A percentile compares a stretch with the other conserved stretches of the same genome.
These are phyloP conservation scores for Acleris emargana DNA, from an alignment of 2,888 invertebrate genomes.

Conservation along the genomic window DNA sequence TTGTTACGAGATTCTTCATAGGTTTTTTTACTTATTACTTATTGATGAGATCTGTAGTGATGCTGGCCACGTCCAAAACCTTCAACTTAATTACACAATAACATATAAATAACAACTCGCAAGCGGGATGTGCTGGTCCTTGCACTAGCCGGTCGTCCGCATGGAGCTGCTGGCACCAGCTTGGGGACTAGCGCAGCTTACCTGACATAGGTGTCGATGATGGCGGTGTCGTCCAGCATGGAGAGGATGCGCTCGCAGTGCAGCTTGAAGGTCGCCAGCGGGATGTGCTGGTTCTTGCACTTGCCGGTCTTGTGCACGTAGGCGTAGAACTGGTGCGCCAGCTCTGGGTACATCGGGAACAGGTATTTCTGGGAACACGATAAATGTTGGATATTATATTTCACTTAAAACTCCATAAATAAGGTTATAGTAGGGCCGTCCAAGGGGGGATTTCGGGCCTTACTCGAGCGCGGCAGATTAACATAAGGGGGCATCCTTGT, in stretches of 20 bases:
- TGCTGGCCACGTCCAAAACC: no score
- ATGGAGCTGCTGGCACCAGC: no score
- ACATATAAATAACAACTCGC: slow-evolving; percentile 77
- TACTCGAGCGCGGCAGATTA: no score
- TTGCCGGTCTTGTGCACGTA: slow-evolving; percentile 85
- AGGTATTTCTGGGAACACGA: slow-evolving; percentile 85
- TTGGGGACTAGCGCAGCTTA: slow-evolving; percentile 42
- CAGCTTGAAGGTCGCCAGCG: slow-evolving; percentile 86
- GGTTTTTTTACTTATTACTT: no score
- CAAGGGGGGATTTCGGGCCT: no score
- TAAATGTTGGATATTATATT: no score
- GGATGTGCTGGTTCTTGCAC: slow-evolving; percentile 85
- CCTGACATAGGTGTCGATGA: slow-evolving; percentile 88
- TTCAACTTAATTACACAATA: slow-evolving; percentile 42
- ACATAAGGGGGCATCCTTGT: no score
- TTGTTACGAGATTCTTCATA: no score
- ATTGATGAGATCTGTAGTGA: no score
- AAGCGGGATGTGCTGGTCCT: slow-evolving; percentile 85
- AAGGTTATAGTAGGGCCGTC: no score
- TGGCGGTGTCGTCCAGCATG: slow-evolving; percentile 82
- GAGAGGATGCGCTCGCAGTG: slow-evolving; percentile 87
- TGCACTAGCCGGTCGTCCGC: slow-evolving; percentile 85
- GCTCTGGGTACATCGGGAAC: slow-evolving; percentile 90
- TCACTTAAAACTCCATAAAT: no score
- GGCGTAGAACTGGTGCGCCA: slow-evolving; percentile 87